A percentile compares a stretch with the other conserved stretches of the same genome.
These are phyloP conservation scores for Contarinia nasturtii DNA, from an alignment of 1,140 invertebrate species.

Conservation along the genomic window DNA sequence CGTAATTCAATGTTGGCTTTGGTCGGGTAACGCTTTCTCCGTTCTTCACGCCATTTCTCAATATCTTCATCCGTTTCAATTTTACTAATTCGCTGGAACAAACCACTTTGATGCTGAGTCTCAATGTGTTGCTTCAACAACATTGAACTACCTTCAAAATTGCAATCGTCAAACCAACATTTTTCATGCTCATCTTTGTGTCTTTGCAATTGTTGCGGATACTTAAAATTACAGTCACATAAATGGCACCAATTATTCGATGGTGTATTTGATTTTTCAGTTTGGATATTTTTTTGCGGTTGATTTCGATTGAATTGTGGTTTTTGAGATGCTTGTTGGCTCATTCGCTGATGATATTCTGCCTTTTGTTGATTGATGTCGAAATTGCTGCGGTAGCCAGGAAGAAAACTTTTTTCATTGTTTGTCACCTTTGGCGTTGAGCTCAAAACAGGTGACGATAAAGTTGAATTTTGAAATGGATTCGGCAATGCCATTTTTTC, in stretches of 20 bases:
- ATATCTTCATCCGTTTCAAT: constrained; percentile 59
- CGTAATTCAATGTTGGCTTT: constrained; percentile 47
- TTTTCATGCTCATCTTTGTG: constrained; percentile 49
- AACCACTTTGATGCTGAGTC: constrained; percentile 59
- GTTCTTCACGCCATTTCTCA: constrained; percentile 58
- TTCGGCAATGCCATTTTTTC: background rate
- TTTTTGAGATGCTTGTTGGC: constrained; percentile 9
- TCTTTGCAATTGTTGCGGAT: constrained; percentile 30
- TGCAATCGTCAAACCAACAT: constrained; percentile 64
- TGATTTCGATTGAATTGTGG: constrained; percentile 7
- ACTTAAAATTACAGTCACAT: constrained; percentile 52
- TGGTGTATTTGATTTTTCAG: no score
- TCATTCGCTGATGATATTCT: constrained; percentile 4
- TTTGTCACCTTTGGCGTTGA: background rate
- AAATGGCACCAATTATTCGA: constrained; percentile 41
- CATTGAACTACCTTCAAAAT: constrained; percentile 56
- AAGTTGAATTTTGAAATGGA: background rate
- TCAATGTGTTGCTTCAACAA: constrained; percentile 58
- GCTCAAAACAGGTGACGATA: background rate
- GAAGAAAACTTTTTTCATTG: background rate
- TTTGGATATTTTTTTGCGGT: no score
- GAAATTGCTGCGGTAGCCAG: constrained; percentile 3
- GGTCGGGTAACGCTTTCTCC: constrained; percentile 55
- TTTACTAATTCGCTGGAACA: constrained; percentile 55
- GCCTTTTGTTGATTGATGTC: constrained; percentile 2